A percentile compares a stretch with the other conserved stretches of the same genome.
Conservation (phyloP, 37 sponge, comb jelly and placozoan genomes). For the Mnemiopsis leidyi region DNA sequence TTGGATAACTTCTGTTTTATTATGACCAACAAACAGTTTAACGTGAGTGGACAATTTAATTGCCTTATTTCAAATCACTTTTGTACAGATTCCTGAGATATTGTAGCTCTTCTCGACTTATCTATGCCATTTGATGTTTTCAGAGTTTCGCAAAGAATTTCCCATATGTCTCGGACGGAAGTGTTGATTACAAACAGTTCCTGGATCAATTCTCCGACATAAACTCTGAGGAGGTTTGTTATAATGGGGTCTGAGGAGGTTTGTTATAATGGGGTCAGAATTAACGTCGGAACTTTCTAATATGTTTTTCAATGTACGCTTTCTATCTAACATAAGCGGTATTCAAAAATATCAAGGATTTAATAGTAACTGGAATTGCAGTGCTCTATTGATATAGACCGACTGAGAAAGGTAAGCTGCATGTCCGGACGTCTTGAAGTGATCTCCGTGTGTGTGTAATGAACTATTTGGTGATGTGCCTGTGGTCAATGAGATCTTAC, state of each 20-base stretch:
- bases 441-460: no score
- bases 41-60: neutral
- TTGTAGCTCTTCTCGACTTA: neutral
- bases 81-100: neutral
- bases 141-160: constrained; percentile 35
- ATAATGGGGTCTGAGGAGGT: no score
- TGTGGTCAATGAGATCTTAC: no score
- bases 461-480: no score
- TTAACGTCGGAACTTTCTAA: no score
- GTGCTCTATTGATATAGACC: constrained; percentile 27
- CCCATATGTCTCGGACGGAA: constrained; percentile 47
- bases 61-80: neutral
- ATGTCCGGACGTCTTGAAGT: no score
- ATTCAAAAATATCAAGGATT: no score
- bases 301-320: no score
- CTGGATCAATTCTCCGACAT: constrained; percentile 23
- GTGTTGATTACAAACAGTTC: constrained; percentile 62
- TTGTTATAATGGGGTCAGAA: no score
- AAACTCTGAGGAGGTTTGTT: constrained; percentile 13
- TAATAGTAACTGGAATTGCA: neutral
- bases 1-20: constrained; percentile 65
- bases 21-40: constrained; percentile 64
- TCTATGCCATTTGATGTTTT: neutral
- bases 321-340: no score
- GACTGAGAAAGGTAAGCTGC: neutral